Conservation (phyloP, 2,113 vertebrate genomes). For the Planiliza haematocheilus region DNA sequence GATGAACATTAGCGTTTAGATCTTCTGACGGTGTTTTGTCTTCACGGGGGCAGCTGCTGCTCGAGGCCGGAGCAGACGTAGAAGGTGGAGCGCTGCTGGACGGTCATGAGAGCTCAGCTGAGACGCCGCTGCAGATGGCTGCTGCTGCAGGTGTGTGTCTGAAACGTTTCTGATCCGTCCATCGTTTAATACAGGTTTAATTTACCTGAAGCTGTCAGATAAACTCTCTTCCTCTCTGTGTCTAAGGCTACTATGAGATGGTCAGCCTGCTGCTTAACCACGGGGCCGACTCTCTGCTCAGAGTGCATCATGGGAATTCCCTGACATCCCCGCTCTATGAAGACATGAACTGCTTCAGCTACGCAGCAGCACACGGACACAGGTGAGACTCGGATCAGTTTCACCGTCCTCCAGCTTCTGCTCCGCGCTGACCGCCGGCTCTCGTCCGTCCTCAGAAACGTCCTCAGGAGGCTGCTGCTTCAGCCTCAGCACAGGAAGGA, state of each 20-base stretch:
- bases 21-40: not conserved
- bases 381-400: constrained; percentile 78
- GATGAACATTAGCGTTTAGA: not conserved
- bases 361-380: constrained; percentile 95
- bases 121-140: constrained; percentile 94
- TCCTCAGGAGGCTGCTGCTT: constrained; percentile 90
- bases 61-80: constrained; percentile 93
- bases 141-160: constrained; percentile 91
- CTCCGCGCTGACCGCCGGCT: not conserved
- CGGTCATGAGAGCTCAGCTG: constrained; percentile 86
- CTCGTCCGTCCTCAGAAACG: constrained; percentile 82
- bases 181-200: no score
- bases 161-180: no score
- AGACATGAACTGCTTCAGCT: constrained; percentile 96
- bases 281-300: constrained; percentile 91
- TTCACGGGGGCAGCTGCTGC: constrained; percentile 84
- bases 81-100: constrained; percentile 88
- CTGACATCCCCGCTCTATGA: constrained; percentile 89
- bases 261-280: constrained; percentile 89
- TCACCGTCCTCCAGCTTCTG: not conserved
- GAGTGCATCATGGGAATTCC: constrained; percentile 86
- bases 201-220: no score
- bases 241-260: constrained; percentile 92
- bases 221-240: no score
- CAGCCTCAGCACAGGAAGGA: constrained; percentile 88